Base-by-base conservation (phyloP, 2,888 invertebrate species). In the Strigamia crassipes region DNA sequence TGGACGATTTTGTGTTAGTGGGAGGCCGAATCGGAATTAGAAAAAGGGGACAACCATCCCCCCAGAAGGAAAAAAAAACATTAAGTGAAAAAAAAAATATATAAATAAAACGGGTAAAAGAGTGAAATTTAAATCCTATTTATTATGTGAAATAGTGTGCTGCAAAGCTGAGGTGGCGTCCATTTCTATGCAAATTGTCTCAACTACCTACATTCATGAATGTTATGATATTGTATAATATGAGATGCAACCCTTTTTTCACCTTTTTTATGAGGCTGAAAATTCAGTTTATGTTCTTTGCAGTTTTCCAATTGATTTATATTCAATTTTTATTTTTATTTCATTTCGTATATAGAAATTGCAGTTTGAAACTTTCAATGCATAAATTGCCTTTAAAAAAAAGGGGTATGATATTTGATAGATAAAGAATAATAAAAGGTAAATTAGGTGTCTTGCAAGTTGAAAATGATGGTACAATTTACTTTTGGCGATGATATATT, bases 221-320 rank as follows among this genome's bases (percentile, higher is more conserved):
- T 66, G 61, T 66, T 66, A 66, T 66, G 61, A 66, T 66, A 66
- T 66, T 66, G 61, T 66, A 66, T 66, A 66, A 66, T 66, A 66
- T 66, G 21, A 66, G 23, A 66, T 66, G 8, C 61, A 66, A 66
- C 61, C 61, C 18, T 23, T 23, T 66, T 66, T 66, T 66, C 21
- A 66, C 12, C 12, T 66, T 23, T 66, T n/a, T n/a, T 46, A 46
- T 46, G 46, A 46, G 21, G 8, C 18, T 21, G 21, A 21, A 21
- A 66, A 66, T 66, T 21, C 61, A 66, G 61, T 66, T 46, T 27
- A 38, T 38, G 6, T 38, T 38, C 6, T 38, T 0, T 38, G 38
- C 27, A 27, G 27, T 27, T 27, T 27, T 27, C 1, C 27, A 27
- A 27, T 27, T 27, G 27, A 27, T 27, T 27, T 27, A 27, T 27